phyloP scores from a whole-genome alignment of 2,888 invertebrate species.

The Hartigia nigra region DNA sequence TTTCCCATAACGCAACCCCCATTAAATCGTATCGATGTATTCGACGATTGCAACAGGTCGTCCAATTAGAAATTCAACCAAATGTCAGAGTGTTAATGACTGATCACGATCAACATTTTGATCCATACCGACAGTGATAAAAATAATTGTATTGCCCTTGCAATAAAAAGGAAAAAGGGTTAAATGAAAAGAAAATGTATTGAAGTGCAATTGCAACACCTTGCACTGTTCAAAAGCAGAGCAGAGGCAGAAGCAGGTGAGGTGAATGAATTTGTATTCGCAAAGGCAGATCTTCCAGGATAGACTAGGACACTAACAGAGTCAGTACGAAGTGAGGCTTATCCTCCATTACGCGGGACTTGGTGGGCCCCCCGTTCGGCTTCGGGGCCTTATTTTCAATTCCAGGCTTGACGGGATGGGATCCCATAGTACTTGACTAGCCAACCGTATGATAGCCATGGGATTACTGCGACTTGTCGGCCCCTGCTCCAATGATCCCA shows the following conservation, averaged over 20 bases:
- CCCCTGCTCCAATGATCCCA: constrained; percentile 42
- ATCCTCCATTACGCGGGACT: constrained; percentile 62
- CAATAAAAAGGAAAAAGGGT: constrained; percentile 13
- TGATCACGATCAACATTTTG: constrained; percentile 24
- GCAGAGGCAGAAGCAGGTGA: neutral
- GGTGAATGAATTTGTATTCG: neutral
- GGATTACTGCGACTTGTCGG: constrained; percentile 55
- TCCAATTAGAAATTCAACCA: neutral
- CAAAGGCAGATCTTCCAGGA: constrained; percentile 1
- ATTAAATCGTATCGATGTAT: constrained; percentile 29
- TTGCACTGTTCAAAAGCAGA: neutral
- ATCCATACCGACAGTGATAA: constrained; percentile 25
- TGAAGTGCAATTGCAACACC: constrained; percentile 8
- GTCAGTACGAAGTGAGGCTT: constrained; percentile 55
- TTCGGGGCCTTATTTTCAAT: constrained; percentile 49
- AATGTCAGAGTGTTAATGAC: neutral
- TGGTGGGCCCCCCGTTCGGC: constrained; percentile 31
- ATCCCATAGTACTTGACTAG: constrained; percentile 48
- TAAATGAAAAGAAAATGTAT: constrained; percentile 17
- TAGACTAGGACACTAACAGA: constrained; percentile 25
- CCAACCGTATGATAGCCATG: constrained; percentile 57
- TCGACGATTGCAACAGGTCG: constrained; percentile 45
- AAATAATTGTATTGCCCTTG: constrained; percentile 16
- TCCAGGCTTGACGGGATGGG: constrained; percentile 36
- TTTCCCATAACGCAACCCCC: constrained; percentile 47